Evolutionary conservation across 2,113 vertebrate species (phyloP), one percentile per base, ranked within the genome.

Genomic region (Nipponia nippon): DNA sequence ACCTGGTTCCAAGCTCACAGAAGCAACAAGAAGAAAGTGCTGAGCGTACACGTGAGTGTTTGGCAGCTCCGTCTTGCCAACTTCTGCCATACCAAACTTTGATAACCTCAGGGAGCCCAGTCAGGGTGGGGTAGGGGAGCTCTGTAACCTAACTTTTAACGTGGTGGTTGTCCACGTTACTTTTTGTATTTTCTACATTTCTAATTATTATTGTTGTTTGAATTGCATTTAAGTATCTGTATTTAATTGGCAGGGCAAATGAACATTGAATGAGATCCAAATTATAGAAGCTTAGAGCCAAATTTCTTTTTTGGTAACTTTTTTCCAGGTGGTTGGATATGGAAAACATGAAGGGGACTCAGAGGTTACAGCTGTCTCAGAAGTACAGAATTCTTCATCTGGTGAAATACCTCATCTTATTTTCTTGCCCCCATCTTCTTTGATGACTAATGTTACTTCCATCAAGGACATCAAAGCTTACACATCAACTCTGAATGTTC

Each of bases 401-500:
- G 98, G 98, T 30, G 99, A 99, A 86, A 98, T 98, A 96, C 98
- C 98, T 90, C 96, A 98, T 91, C 98, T 99, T 61, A 98, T 77
- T 94, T 99, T 99, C 97, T 96, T 99, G 93, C 98, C 98, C 4
- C 76, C 97, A 10, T 98, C 98, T 17, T 96, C 98, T 42, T 17
- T 97, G 27, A 98, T 99, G 92, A 89, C 94, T 56, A 87, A 98
- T 5, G 72, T 96, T 63, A 92, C 96, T 59, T 98, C 98, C 91
- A 99, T 99, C 96, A 98, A 96, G 11, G 98, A 99, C 97, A 99
- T 99, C 98, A 98, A 98, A 93, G 97, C 98, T 67, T 99, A 99
- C 97, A 99, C 98, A 69, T 98, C 99, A 87, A 97, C 98, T 55
- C 98, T 99, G 76, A 98, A 96, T 88, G 98, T 99, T 78, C 98